Percentiles rank a stretch among this genome's conserved stretches.
These are phyloP conservation scores for Leptonema lineaticorne DNA, from an alignment of 1,140 invertebrate genomes.

Conservation along the genomic window DNA sequence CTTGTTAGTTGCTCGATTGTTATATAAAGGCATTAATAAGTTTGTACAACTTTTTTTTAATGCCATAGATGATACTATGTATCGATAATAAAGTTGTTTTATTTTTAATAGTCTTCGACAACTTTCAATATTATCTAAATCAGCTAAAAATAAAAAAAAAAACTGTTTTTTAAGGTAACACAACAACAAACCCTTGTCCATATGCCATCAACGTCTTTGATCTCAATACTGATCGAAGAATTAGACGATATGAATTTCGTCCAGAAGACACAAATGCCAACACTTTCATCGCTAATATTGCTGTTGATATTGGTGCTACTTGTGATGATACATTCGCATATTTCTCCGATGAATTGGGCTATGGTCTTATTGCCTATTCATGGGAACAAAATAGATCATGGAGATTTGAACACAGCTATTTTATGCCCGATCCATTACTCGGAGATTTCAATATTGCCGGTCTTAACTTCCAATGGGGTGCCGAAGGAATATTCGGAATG, in stretches of 20 bases:
- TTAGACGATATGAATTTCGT: conserved; percentile 69
- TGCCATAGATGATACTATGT: no score
- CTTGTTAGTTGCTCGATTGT: no score
- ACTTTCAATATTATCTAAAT: no score
- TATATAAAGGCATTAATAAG: no score
- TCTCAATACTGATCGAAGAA: conserved; percentile 67
- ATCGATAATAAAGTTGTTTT: background rate
- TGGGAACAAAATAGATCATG: conserved; percentile 74
- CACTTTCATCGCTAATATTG: conserved; percentile 82
- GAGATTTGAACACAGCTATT: conserved; percentile 73
- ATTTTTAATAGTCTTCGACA: no score
- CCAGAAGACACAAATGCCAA: conserved; percentile 71
- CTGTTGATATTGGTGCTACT: conserved; percentile 70
- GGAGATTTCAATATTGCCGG: conserved; percentile 78
- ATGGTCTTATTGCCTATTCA: conserved; percentile 76
- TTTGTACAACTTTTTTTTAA: background rate
- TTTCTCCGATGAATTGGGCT: conserved; percentile 78
- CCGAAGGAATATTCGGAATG: conserved; percentile 81
- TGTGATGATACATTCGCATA: conserved; percentile 79
- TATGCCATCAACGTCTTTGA: conserved; percentile 74
- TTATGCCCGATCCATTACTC: conserved; percentile 74
- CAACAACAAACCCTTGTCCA: conserved; percentile 72
- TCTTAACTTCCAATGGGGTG: conserved; percentile 79
- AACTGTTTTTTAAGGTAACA: conserved; percentile 57
- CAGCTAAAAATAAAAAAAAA: no score